phyloP scores from a whole-genome alignment of 2,797 vertebrate species.

The Argyrosomus regius region DNA sequence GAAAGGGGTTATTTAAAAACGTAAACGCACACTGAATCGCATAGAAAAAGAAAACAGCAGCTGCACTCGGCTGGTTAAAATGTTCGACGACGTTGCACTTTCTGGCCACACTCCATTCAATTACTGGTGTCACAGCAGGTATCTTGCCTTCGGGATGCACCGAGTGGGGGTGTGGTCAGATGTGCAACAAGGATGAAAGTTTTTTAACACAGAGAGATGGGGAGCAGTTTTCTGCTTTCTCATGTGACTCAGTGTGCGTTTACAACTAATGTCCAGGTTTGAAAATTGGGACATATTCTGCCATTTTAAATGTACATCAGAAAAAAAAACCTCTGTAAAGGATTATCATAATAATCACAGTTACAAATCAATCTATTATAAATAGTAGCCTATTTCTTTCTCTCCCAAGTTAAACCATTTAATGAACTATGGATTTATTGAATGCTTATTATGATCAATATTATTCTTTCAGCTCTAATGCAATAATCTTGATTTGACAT shows the following conservation, averaged over 20 bases:
- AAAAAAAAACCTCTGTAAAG: conserved; percentile 57
- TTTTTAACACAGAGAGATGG: conserved; percentile 9
- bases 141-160: conserved; percentile 13
- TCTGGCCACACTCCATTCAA: conserved; percentile 25
- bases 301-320: conserved; percentile 71
- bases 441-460: conserved; percentile 57
- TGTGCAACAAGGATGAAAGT: conserved; percentile 25
- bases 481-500: conserved; percentile 60
- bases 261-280: conserved; percentile 65
- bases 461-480: conserved; percentile 54
- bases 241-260: conserved; percentile 40
- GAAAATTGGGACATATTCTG: conserved; percentile 73
- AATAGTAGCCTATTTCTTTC: conserved; percentile 71
- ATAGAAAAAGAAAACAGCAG: conserved; percentile 21
- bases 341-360: conserved; percentile 71
- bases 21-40: conserved; percentile 51
- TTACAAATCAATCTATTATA: conserved; percentile 75
- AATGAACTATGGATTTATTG: conserved; percentile 56
- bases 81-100: conserved; percentile 27
- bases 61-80: conserved; percentile 43
- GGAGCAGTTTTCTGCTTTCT: conserved; percentile 34
- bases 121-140: conserved; percentile 37
- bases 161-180: conserved; percentile 34
- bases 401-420: conserved; percentile 71
- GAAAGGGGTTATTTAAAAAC: conserved; percentile 64